phyloP scores from a whole-genome alignment of 2,113 vertebrate genomes.

The Tachycineta bicolor region DNA sequence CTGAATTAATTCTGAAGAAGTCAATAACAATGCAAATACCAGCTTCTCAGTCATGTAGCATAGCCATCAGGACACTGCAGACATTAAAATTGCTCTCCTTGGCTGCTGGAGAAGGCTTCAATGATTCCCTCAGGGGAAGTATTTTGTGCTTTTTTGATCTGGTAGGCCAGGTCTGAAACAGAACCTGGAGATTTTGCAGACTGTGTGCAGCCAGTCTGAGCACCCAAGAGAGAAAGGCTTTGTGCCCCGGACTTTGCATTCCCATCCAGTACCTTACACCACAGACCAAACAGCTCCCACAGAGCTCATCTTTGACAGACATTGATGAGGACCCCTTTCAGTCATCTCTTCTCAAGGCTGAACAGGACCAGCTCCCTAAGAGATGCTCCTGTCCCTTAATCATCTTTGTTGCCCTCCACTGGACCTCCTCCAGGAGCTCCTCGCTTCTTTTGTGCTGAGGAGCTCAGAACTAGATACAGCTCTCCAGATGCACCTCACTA shows the following conservation, averaged over 20 bases:
- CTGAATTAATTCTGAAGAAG: background rate
- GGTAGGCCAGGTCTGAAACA: background rate
- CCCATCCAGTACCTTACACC: background rate
- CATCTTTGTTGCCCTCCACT: background rate
- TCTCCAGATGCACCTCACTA: background rate
- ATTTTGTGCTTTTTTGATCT: background rate
- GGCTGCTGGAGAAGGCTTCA: background rate
- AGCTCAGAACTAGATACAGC: background rate
- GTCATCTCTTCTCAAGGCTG: background rate
- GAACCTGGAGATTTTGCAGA: background rate
- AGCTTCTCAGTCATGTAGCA: background rate
- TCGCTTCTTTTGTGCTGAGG: no score
- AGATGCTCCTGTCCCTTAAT: background rate
- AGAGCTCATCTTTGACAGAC: background rate
- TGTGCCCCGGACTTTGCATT: background rate
- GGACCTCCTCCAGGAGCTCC: background rate
- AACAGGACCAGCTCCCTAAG: background rate
- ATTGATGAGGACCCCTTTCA: background rate
- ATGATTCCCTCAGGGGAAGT: background rate
- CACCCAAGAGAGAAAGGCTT: background rate
- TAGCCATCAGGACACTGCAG: background rate
- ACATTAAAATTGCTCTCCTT: background rate
- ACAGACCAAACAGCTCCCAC: background rate
- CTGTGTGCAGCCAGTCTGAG: background rate
- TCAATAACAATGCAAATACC: background rate